Evolutionary conservation across 2,888 invertebrate genomes (phyloP).

Genomic region (Metellina segmentata): DNA sequence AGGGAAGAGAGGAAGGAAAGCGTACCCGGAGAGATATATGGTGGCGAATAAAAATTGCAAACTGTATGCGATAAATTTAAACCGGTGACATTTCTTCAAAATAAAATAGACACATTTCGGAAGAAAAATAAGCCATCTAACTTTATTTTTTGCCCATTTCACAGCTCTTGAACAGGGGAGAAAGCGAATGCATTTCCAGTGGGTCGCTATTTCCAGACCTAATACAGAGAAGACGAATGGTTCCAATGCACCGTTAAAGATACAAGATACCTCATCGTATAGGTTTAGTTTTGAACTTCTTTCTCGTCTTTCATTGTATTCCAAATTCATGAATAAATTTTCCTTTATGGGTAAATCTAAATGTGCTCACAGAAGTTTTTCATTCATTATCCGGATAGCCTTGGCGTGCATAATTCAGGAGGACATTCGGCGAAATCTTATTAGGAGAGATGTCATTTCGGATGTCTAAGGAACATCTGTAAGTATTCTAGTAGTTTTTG

Average conservation of each 20-base stretch:
- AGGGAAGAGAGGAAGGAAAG: not conserved
- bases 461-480: not conserved
- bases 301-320: conserved; percentile 21
- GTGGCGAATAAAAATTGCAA: conserved; percentile 43
- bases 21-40: conserved; percentile 12
- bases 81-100: conserved; percentile 40
- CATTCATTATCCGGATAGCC: conserved; percentile 30
- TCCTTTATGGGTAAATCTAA: not conserved
- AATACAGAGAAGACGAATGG: conserved; percentile 35
- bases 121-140: conserved; percentile 47
- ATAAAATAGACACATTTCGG: conserved; percentile 46
- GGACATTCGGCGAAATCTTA: not conserved
- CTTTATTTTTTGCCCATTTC: conserved; percentile 37
- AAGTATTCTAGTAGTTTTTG: not conserved
- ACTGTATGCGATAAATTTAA: conserved; percentile 52
- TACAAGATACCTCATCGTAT: conserved; percentile 18
- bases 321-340: conserved; percentile 58
- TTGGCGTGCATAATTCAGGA: not conserved
- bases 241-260: conserved; percentile 10
- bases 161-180: not conserved
- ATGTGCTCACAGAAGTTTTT: not conserved
- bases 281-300: conserved; percentile 37
- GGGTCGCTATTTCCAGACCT: conserved; percentile 14
- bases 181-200: conserved; percentile 22
- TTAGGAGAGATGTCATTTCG: not conserved